phyloP scores from a whole-genome alignment of 1,140 invertebrate genomes.

The Zaprionus gabonicus region DNA sequence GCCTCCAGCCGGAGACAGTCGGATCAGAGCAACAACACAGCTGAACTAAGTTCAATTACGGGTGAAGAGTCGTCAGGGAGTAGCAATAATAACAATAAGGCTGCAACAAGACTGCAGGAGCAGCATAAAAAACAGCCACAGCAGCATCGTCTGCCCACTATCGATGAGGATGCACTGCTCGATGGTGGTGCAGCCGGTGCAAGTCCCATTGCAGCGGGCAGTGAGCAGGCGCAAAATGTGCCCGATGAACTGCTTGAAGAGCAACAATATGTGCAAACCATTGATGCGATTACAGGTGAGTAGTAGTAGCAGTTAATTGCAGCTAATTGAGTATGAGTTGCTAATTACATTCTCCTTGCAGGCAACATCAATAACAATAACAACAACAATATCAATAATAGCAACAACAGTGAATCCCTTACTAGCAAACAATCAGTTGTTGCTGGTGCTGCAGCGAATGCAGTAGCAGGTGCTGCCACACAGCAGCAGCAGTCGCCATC shows the following conservation, averaged over 20 bases:
- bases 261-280: slow-evolving; percentile 70
- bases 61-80: slow-evolving; percentile 16
- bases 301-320: slow-evolving; percentile 5
- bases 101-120: background rate
- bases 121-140: slow-evolving; percentile 41
- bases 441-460: slow-evolving; percentile 21
- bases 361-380: slow-evolving; percentile 73
- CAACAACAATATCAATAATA: slow-evolving; percentile 39
- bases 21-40: slow-evolving; percentile 50
- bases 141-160: slow-evolving; percentile 76
- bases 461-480: slow-evolving; percentile 40
- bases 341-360: slow-evolving; percentile 29
- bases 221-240: slow-evolving; percentile 47
- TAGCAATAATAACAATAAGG: slow-evolving; percentile 2
- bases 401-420: slow-evolving; percentile 54
- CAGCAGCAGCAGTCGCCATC: slow-evolving; percentile 47
- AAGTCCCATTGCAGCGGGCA: slow-evolving; percentile 55
- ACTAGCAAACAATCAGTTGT: slow-evolving; percentile 46
- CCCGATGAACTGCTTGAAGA: slow-evolving; percentile 69
- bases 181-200: slow-evolving; percentile 71
- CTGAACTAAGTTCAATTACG: slow-evolving; percentile 26
- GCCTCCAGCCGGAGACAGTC: background rate
- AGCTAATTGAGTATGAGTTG: slow-evolving; percentile 24
- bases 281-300: slow-evolving; percentile 73
- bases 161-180: slow-evolving; percentile 74